Conservation (phyloP, 2,113 vertebrate genomes). For the Eurypyga helias region DNA sequence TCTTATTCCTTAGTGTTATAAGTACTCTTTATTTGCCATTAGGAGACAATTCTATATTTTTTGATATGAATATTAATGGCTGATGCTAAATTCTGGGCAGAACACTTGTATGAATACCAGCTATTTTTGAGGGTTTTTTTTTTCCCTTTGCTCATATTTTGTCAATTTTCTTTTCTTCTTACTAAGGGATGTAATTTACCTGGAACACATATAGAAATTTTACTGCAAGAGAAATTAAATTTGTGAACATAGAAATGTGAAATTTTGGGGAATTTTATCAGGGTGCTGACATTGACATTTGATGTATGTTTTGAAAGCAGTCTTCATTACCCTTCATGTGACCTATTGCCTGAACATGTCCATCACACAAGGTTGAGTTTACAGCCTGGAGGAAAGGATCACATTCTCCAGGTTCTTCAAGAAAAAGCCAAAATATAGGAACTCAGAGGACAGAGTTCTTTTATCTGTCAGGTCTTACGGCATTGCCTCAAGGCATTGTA, state of each 20-base stretch:
- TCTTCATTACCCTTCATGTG: background rate
- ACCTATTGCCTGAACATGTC: background rate
- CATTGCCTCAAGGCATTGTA: background rate
- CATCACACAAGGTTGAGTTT: background rate
- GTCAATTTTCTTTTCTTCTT: background rate
- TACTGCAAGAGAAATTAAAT: background rate
- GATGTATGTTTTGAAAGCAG: background rate
- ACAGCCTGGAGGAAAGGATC: background rate
- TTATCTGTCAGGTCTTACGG: background rate
- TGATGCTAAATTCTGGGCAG: background rate
- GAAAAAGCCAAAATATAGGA: background rate
- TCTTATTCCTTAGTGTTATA: background rate
- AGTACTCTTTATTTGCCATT: conserved; percentile 5
- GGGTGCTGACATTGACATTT: background rate
- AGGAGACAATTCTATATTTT: background rate
- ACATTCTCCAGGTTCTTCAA: background rate
- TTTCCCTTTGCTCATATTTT: background rate
- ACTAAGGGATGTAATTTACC: background rate
- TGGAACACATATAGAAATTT: background rate
- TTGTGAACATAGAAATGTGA: background rate
- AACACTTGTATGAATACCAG: background rate
- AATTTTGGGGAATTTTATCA: background rate
- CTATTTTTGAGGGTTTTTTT: background rate
- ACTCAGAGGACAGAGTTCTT: background rate
- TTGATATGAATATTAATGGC: background rate